Evolutionary conservation across 2,888 invertebrate species (phyloP), one percentile per base, ranked within the genome.

Genomic region (Salticus scenicus): DNA sequence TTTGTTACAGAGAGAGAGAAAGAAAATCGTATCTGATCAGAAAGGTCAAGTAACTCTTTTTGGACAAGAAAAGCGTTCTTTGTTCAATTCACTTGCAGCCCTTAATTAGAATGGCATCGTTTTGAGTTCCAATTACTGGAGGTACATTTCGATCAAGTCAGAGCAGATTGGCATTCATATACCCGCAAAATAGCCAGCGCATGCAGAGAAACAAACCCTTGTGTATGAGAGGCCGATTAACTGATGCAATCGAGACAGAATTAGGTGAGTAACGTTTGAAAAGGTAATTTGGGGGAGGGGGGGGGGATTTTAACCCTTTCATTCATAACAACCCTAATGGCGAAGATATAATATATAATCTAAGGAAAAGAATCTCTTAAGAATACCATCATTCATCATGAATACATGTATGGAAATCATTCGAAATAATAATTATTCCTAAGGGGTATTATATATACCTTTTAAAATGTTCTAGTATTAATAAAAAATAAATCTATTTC

Each of bases 81-180:
- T 80, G 80, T 74, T 37, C 70, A 20, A 20, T 70, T 28, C 24
- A n/a, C n/a, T n/a, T n/a, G n/a, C 24, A 37, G 28, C 20, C 57
- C 42, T 69, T 81, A 81, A 81, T 81, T 69, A 70, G 81, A 75
- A 63, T 63, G 81, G 37, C 63, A 75, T 75, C 70, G 63, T 70
- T 73, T 37, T 41, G 37, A 31, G 31, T 33, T 37, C 57, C 57
- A 57, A 57, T 57, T 57, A 57, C 57, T 7, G 8, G 57, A 24
- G 57, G 57, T 24, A 57, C 57, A 57, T 57, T 57, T 57, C 24
- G 57, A 17, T 24, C 57, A 17, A 24, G 4, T 17, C n/a, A n/a
- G n/a, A n/a, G 17, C 24, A 57, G 24, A 57, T 24, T 17, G 2
- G 20, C 57, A 12, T 20, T 24, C 20, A 24, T 17, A 24, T 7